Evolutionary conservation across 37 sponge, comb jelly and placozoan genomes (phyloP), one percentile per base, ranked within the genome.

Genomic region (Aphrocallistes beatrix): DNA sequence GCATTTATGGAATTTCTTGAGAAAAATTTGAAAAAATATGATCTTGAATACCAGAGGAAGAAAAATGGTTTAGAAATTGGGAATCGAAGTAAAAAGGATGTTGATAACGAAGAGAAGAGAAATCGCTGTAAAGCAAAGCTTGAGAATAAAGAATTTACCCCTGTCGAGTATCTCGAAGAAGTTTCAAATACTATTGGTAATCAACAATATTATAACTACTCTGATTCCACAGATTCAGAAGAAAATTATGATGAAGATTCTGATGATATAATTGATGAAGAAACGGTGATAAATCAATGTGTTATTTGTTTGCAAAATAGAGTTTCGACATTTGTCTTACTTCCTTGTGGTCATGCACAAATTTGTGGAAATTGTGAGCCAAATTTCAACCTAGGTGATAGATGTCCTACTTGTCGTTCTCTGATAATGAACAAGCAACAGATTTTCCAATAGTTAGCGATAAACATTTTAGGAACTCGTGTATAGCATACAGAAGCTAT

Each of bases 51-150:
- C n/a, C 75, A 60, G 75, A 60, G 75, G n/a, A 25, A 25, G 75
- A 60, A 60, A 60, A 60, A 60, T 32, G 25, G 75, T 19, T 60
- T 60, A 30, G 75, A 60, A 60, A 60, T 60, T 13, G 75, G 75
- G 8, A 30, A 30, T 25, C 75, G 75, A 60, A 25, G 13, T 30
- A 30, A 60, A 32, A 60, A 60, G 75, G 75, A 60, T 60, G 75
- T 60, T 6, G 75, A 60, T 60, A 60, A 13, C 75, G 75, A 60
- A 30, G n/a, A 19, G n/a, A 60, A 60, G 75, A 30, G 6, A 25
- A 13, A 60, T 60, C 6, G n/a, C n/a, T 60, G 75, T 13, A 60
- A 60, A 60, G 25, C 10, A 19, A 60, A 60, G 75, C 75, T 60
- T 60, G 6, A 60, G 75, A 60, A 32, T n/a, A n/a, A 30, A 32